A percentile compares a stretch with the other conserved stretches of the same genome.
These are phyloP conservation scores for Steinernema feltiae DNA, from an alignment of 1,140 invertebrate genomes.

Conservation along the genomic window DNA sequence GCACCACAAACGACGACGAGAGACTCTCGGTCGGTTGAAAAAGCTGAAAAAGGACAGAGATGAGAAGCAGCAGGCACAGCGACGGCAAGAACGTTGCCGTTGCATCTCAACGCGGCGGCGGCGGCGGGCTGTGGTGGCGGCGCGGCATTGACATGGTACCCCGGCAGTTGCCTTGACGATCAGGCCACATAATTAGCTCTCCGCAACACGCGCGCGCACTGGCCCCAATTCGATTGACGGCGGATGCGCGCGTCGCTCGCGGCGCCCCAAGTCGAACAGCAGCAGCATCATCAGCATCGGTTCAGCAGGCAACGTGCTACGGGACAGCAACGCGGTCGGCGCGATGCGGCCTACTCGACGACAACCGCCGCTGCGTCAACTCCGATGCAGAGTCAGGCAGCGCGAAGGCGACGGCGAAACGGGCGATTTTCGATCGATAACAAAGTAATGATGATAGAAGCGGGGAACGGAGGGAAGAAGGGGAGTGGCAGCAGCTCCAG, in stretches of 20 bases:
- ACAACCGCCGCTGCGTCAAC: background rate
- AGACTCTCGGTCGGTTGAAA: slow-evolving; percentile 15
- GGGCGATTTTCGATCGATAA: slow-evolving; percentile 8
- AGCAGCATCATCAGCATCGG: background rate
- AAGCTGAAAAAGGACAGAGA: slow-evolving; percentile 15
- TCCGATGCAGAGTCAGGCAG: background rate
- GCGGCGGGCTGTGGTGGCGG: slow-evolving; percentile 6
- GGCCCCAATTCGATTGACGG: slow-evolving; percentile 24
- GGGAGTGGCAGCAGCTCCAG: slow-evolving; percentile 3
- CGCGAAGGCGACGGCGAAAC: slow-evolving; percentile 12
- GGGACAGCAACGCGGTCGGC: background rate
- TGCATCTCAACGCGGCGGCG: slow-evolving; percentile 10
- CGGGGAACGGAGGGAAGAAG: slow-evolving; percentile 11
- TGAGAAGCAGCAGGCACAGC: slow-evolving; percentile 11
- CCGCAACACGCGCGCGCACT: slow-evolving; percentile 16
- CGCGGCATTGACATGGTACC: slow-evolving; percentile 5
- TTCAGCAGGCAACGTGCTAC: slow-evolving; percentile 3
- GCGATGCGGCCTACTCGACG: background rate
- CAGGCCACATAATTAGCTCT: slow-evolving; percentile 13
- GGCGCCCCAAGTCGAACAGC: slow-evolving; percentile 20
- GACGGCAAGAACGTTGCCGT: background rate
- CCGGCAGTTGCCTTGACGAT: slow-evolving; percentile 14
- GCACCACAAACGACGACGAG: slow-evolving; percentile 14
- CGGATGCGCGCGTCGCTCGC: slow-evolving; percentile 23
- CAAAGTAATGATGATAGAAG: slow-evolving; percentile 1